Evolutionary conservation across 2,797 vertebrate species (phyloP).

Genomic region (Mus minutoides): DNA sequence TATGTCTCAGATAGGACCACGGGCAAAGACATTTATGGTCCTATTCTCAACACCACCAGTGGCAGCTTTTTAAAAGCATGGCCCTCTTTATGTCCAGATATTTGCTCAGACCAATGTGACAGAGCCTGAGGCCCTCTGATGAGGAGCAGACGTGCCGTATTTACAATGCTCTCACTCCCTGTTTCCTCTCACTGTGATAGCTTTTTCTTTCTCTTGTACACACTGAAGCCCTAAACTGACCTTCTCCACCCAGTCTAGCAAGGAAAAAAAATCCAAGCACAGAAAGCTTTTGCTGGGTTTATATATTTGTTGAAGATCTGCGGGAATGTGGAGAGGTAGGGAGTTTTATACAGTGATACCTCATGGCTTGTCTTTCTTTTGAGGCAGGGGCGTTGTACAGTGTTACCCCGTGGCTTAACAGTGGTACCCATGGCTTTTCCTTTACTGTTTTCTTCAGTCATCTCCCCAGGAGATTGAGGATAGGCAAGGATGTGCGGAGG

Average conservation of each 20-base stretch:
- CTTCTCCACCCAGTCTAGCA: neutral
- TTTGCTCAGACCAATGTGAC: neutral
- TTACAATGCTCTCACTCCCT: neutral
- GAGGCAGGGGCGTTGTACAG: neutral
- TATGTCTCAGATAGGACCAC: neutral
- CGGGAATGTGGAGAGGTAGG: neutral
- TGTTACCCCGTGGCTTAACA: neutral
- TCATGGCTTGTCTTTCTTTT: neutral
- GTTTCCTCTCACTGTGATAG: neutral
- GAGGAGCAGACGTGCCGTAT: neutral
- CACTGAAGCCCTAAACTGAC: neutral
- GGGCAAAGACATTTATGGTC: neutral
- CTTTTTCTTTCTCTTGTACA: neutral
- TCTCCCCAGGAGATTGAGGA: neutral
- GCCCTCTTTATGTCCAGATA: neutral
- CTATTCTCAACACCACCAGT: neutral
- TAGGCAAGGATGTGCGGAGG: too few species aligned
- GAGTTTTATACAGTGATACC: neutral
- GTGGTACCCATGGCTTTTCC: neutral
- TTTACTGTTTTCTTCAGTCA: neutral
- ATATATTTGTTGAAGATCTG: neutral
- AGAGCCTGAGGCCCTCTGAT: neutral
- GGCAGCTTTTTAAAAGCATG: neutral
- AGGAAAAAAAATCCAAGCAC: neutral
- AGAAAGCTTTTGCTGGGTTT: neutral